Base-by-base conservation (phyloP, 1,140 invertebrate species). In the Drosophila sp. region DNA sequence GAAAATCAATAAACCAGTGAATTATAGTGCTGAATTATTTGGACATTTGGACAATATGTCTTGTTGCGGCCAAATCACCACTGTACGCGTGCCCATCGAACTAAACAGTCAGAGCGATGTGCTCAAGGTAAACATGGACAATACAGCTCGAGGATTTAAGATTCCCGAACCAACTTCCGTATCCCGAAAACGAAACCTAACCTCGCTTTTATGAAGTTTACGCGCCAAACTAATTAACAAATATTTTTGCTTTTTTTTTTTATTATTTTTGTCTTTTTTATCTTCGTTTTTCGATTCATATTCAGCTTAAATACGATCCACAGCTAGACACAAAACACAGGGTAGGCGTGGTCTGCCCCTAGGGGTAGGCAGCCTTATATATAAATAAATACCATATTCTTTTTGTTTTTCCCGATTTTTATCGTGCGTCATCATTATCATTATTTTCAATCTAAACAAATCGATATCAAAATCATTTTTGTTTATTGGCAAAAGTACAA, bases 21-120 rank as follows among this genome's bases (percentile, higher is more conserved):
- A 74, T 45, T 43, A 61, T 38, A 57, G 53, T 71, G 18, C 27
- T 25, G 9, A 46, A 72, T 38, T 51, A 27, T 21, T 9, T 16
- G 50, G 14, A 48, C 1, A 27, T 21, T 9, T 16, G 50, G 14
- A 48, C 1, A 29, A 57, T 75, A 95, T 95, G 95, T 93, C 95
- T 80, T 95, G 94, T 90, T 95, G 95, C 90, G 92, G 92, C 90
- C 94, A 93, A 84, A 92, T 93, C 45, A 91, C 94, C 66, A 95
- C 95, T 18, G 94, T 97, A 64, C 94, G 94, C 75, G 93, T 94
- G 65, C 96, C 96, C 50, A 95, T 97, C 87, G 95, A 95, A 91
- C 92, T 96, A 54, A 94, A 89, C 82, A 94, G 95, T 74, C 96
- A 97, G 90, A 97, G 96, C 46, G 96, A 97, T 82, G 91, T 94